phyloP scores from a whole-genome alignment of 2,888 invertebrate genomes.

The Pantelozetes paolii region DNA sequence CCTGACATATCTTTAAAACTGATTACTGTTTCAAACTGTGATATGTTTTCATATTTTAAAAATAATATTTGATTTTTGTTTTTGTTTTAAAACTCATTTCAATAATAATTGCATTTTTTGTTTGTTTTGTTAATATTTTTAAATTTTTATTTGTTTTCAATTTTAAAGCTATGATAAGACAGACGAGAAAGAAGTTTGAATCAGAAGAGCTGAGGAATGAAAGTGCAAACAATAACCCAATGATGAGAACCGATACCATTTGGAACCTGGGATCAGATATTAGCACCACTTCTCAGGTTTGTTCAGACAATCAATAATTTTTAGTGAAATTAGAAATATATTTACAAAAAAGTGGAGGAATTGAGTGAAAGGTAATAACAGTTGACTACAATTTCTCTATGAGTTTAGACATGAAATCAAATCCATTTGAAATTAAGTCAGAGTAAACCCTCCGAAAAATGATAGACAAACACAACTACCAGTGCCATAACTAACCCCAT shows the following conservation, averaged over 20 bases:
- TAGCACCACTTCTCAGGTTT: slow-evolving; percentile 29
- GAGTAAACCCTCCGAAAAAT: slow-evolving; percentile 1
- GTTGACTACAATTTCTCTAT: neutral
- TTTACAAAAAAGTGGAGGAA: neutral
- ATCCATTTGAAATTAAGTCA: neutral
- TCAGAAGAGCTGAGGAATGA: slow-evolving; percentile 22
- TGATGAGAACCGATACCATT: neutral
- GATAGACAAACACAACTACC: neutral
- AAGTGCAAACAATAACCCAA: neutral
- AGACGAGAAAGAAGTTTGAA: slow-evolving; percentile 30
- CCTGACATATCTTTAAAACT: slow-evolving; percentile 18
- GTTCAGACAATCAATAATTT: neutral
- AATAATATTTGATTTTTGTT: slow-evolving; percentile 5
- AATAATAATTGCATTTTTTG: neutral
- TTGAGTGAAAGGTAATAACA: neutral
- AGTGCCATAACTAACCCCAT: too few species aligned
- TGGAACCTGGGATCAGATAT: slow-evolving; percentile 28
- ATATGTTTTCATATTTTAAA: slow-evolving; percentile 10
- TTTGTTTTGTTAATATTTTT: neutral
- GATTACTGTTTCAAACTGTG: slow-evolving; percentile 19
- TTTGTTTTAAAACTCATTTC: neutral
- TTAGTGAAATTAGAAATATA: neutral
- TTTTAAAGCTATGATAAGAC: slow-evolving; percentile 23
- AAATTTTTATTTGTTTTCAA: neutral
- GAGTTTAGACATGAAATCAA: neutral